Base-by-base conservation (phyloP, 2,888 invertebrate species). In the Drosophila cracens region DNA sequence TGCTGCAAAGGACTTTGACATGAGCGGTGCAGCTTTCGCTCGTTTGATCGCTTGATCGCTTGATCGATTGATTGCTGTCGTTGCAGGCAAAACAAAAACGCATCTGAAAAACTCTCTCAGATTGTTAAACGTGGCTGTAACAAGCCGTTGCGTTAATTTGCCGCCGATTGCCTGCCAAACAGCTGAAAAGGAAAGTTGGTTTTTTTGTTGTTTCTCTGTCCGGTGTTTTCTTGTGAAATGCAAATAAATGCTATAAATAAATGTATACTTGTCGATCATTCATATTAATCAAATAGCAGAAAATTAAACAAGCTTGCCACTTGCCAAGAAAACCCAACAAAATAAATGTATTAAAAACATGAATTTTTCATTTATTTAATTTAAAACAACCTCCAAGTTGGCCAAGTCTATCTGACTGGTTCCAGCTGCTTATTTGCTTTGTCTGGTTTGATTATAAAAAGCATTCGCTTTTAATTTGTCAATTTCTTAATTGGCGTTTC, bases 31-130 rank as follows among this genome's bases (percentile, higher is more conserved):
- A 90, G 87, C 87, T 90, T 88, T 90, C 90, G 87, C 88, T 90
- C 71, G 84, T 79, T 89, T 87, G 90, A 90, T 90, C 90, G 89
- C 87, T 90, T 84, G 87, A 86, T 87, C 86, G 87, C 76, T 91
- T 91, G 91, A 92, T 92, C 92, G 92, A 92, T 92, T 92, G 92
- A 92, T 91, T 92, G 91, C 88, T 89, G 90, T 74, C 81, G 80
- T 75, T 81, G 78, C 71, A 65, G 76, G 56, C 57, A 59, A 56
- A 61, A 63, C 34, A 61, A 38, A 43, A 66, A 66, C 13, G 4
- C 40, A 68, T 31, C 38, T 49, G 31, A 29, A 68, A 67, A 79
- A 71, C 74, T 83, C 60, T 53, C 87, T 64, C 81, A 72, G 85
- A 86, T 86, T 86, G 84, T 89, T 79, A 84, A 88, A 75, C 80